These are phyloP conservation scores for Myripristis murdjan DNA, from an alignment of 2,797 vertebrate genomes.

Conservation along the genomic window DNA sequence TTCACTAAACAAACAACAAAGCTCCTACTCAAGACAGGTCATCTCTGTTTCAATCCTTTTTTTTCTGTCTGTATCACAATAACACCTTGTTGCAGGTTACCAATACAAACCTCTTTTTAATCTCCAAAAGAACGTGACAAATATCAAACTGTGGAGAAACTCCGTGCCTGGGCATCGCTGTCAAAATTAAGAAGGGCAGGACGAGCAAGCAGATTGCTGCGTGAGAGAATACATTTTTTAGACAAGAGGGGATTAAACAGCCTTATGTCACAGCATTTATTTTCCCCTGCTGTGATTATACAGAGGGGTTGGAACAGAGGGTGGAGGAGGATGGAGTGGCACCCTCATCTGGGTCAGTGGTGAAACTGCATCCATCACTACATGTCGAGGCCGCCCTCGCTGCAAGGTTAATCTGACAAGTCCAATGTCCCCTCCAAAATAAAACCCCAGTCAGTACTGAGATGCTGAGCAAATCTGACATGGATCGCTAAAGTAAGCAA, in stretches of 20 bases:
- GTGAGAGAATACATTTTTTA: slow-evolving; percentile 80
- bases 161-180: slow-evolving; percentile 6
- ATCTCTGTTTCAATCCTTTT: too few species aligned
- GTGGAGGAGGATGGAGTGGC: slow-evolving; percentile 11
- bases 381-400: slow-evolving; percentile 20
- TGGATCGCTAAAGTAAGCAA: slow-evolving; percentile 6
- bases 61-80: neutral
- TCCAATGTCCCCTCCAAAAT: slow-evolving; percentile 42
- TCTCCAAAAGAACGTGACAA: neutral
- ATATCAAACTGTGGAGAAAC: slow-evolving; percentile 12
- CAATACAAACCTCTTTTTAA: too few species aligned
- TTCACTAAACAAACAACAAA: too few species aligned
- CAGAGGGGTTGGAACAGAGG: slow-evolving; percentile 23
- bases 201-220: slow-evolving; percentile 77
- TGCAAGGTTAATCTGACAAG: slow-evolving; percentile 51
- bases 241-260: slow-evolving; percentile 77
- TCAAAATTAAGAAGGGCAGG: slow-evolving; percentile 36
- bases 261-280: slow-evolving; percentile 82
- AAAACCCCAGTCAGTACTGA: slow-evolving; percentile 31
- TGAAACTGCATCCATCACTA: slow-evolving; percentile 14
- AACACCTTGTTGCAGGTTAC: too few species aligned
- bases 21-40: too few species aligned
- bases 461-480: slow-evolving; percentile 25
- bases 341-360: slow-evolving; percentile 50
- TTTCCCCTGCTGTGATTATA: slow-evolving; percentile 67